Conservation (phyloP, 2,888 invertebrate species). For the Hymenopus coronatus region DNA sequence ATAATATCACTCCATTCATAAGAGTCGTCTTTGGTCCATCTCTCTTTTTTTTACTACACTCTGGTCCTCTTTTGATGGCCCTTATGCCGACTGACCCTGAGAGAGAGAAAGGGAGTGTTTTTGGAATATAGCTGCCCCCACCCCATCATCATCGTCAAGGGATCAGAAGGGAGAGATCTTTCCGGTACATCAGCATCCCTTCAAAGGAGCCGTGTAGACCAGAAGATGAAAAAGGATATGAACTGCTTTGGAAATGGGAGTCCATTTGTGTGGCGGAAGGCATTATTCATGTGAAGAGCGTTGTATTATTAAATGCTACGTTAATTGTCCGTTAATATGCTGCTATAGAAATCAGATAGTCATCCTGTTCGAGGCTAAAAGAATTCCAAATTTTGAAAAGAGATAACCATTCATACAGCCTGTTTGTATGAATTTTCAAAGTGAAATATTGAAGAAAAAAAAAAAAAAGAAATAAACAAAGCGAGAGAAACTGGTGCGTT, state of each 20-base stretch:
- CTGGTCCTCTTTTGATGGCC: neutral
- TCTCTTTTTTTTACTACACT: neutral
- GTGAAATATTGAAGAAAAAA: too few relatives aligned
- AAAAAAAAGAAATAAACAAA: too few relatives aligned
- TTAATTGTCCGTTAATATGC: too few relatives aligned
- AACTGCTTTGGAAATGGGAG: neutral
- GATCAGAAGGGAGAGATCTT: conserved; percentile 5
- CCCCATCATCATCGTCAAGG: neutral
- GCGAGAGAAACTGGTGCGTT: too few relatives aligned
- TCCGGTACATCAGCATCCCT: conserved; percentile 6
- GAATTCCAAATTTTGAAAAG: too few relatives aligned
- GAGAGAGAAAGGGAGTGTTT: neutral
- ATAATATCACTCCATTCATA: neutral
- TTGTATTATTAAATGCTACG: neutral
- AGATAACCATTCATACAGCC: too few relatives aligned
- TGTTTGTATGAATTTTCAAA: too few relatives aligned
- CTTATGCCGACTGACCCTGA: neutral
- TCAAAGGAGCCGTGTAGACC: neutral
- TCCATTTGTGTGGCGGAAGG: neutral
- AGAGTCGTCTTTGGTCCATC: neutral
- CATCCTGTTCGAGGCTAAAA: too few relatives aligned
- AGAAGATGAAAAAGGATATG: conserved; percentile 10
- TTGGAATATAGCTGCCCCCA: neutral
- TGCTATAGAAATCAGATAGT: too few relatives aligned
- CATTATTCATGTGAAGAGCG: neutral